These are phyloP conservation scores for Halcyon malimbica DNA, from an alignment of 2,113 vertebrate species.

Conservation along the genomic window DNA sequence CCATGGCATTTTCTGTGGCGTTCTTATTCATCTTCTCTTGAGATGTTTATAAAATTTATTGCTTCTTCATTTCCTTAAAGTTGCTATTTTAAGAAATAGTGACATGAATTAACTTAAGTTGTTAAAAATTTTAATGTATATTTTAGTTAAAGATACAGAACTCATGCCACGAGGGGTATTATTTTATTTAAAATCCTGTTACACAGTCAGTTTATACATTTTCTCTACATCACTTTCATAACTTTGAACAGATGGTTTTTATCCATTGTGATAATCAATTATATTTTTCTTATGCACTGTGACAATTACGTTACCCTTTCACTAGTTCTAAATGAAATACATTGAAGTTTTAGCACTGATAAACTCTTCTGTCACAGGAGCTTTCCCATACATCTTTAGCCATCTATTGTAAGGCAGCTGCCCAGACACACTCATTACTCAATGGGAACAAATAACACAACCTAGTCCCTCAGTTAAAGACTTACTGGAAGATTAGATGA, in stretches of 20 bases:
- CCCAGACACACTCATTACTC: neutral
- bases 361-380: neutral
- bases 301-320: neutral
- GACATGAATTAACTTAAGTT: neutral
- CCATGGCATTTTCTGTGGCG: neutral
- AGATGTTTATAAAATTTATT: neutral
- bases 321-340: neutral
- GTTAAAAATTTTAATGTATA: neutral
- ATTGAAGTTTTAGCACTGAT: neutral
- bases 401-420: neutral
- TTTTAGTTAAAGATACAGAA: neutral
- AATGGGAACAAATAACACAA: neutral
- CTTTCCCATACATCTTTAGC: neutral
- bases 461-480: neutral
- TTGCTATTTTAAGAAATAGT: neutral
- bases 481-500: neutral
- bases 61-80: neutral
- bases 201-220: neutral
- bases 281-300: neutral
- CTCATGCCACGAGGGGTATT: neutral
- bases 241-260: neutral
- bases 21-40: neutral
- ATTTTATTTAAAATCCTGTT: neutral
- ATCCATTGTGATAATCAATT: neutral
- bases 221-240: neutral